Percentiles rank a stretch among this genome's conserved stretches.
phyloP scores from a whole-genome alignment of 2,888 invertebrate genomes.

The Pogonocherus hispidulus region DNA sequence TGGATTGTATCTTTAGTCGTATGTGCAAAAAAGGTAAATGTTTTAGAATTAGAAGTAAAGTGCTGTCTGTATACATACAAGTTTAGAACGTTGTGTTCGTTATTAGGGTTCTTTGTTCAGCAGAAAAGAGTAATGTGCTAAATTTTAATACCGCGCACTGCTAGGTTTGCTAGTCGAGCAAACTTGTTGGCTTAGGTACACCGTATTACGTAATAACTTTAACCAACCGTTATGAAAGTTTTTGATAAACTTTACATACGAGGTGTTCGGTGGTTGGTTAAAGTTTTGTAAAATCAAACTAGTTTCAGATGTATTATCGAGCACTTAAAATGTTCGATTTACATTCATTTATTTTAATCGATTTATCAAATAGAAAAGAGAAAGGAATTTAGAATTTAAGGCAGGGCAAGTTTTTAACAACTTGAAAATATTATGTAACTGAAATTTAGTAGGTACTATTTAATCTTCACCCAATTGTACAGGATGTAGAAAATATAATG shows the following conservation, averaged over 20 bases:
- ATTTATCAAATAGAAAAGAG: too few species aligned
- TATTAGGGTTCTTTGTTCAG: conserved; percentile 1
- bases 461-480: too few species aligned
- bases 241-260: background rate
- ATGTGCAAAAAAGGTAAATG: background rate
- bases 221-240: background rate
- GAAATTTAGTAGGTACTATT: too few species aligned
- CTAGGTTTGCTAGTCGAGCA: conserved; percentile 2
- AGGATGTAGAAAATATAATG: too few species aligned
- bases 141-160: background rate
- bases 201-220: conserved; percentile 2
- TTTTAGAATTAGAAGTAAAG: background rate
- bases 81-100: background rate
- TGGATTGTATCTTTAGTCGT: background rate
- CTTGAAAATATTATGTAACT: too few species aligned
- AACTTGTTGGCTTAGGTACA: background rate
- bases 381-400: too few species aligned
- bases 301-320: background rate
- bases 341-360: too few species aligned
- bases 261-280: background rate
- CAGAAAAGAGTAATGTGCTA: conserved; percentile 1
- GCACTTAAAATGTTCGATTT: too few species aligned
- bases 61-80: too few species aligned
- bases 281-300: background rate
- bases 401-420: too few species aligned